phyloP scores from a whole-genome alignment of 2,888 invertebrate genomes.

The Orthosia gothica region DNA sequence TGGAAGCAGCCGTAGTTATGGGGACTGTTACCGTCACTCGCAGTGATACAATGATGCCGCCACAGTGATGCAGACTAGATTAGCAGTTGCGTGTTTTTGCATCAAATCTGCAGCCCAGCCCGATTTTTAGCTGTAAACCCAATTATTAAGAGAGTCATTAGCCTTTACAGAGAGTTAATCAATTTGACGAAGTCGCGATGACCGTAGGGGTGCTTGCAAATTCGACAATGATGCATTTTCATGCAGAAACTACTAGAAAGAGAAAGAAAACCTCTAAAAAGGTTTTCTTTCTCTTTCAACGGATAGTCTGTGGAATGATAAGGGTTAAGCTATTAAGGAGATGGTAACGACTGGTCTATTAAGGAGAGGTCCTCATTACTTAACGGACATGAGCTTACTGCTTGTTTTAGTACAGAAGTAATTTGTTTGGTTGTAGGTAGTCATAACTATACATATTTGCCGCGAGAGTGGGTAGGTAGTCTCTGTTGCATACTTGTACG shows the following conservation, averaged over 20 bases:
- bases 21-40: no score
- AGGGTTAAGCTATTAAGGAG: background rate
- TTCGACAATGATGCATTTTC: background rate
- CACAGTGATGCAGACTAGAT: no score
- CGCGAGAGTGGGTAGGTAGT: background rate
- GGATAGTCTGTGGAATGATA: background rate
- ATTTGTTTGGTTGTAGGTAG: conserved; percentile 16
- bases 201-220: background rate
- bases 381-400: conserved; percentile 13
- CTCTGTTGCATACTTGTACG: no score
- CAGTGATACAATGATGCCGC: no score
- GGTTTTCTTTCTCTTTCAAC: background rate
- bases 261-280: no score
- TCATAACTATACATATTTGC: background rate
- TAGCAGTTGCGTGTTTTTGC: no score
- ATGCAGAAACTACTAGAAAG: background rate
- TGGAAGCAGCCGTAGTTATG: no score
- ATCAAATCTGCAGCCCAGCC: background rate
- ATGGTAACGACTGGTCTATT: conserved; percentile 1
- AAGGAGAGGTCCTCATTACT: conserved; percentile 12
- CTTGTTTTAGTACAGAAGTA: conserved; percentile 16
- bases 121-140: background rate
- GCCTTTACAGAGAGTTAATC: background rate
- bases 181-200: background rate
- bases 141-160: background rate